Percentiles rank a stretch among this genome's conserved stretches.
Conservation (phyloP, 1,140 invertebrate species). For the Dryas iulia region DNA sequence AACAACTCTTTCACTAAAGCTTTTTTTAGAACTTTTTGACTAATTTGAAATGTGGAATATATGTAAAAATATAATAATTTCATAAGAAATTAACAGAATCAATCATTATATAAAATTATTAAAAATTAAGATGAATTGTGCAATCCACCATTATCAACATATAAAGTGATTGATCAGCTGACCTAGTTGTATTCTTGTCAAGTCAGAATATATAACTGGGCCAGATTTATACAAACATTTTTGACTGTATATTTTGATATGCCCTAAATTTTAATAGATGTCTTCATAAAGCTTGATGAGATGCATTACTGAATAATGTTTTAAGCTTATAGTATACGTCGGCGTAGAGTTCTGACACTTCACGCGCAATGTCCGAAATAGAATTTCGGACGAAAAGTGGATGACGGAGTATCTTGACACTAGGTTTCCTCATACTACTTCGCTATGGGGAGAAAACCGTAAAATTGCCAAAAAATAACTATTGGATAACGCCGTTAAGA, state of each 20-base stretch:
- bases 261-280: slow-evolving; percentile 33
- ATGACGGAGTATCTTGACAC: too few species aligned
- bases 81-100: too few species aligned
- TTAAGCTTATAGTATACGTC: too few species aligned
- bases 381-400: too few species aligned
- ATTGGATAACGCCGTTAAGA: too few species aligned
- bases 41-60: background rate
- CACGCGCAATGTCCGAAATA: too few species aligned
- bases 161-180: slow-evolving; percentile 65
- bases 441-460: too few species aligned
- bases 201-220: slow-evolving; percentile 64
- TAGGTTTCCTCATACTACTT: too few species aligned
- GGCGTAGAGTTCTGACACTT: too few species aligned
- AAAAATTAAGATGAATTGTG: slow-evolving; percentile 18
- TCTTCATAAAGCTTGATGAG: background rate
- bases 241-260: slow-evolving; percentile 2
- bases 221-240: slow-evolving; percentile 34
- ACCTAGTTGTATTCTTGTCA: slow-evolving; percentile 56
- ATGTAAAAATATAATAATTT: background rate
- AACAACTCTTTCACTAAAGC: too few species aligned
- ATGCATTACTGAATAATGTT: background rate
- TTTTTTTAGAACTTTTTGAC: too few species aligned
- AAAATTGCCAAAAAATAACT: too few species aligned
- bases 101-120: background rate
- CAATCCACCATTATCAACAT: slow-evolving; percentile 57